Evolutionary conservation across 2,113 vertebrate species (phyloP), one percentile per base, ranked within the genome.

Genomic region (Callorhinus ursinus): DNA sequence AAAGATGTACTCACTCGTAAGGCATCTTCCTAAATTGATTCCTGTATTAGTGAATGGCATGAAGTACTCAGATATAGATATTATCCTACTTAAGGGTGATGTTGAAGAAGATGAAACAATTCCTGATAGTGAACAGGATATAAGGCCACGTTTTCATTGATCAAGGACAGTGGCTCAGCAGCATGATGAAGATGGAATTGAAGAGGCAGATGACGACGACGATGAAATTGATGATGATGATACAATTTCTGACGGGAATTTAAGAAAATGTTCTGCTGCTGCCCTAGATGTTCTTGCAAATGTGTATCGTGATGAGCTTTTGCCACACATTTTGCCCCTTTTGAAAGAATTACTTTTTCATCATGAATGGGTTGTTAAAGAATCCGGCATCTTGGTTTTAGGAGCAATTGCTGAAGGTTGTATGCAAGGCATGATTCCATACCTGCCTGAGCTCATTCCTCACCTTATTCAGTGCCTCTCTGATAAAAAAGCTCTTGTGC

Each of bases 11-110:
- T 99, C 31, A 98, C 99, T 99, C 31, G 98, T 99, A 97, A 99
- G 99, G 85, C 99, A 99, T 98, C 99, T 99, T 96, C 98, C 99
- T 98, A 99, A 99, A 96, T 98, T 99, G 97, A 99, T 99, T 98
- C 99, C 99, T 89, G 99, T 99, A 80, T 99, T 99, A 94, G 99
- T 99, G 98, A 99, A 99, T 97, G 99, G 99, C 97, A 99, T 99
- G 99, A 99, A 99, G 98, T 99, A 99, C 98, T 99, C 99, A 4
- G 99, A 99, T 98, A 99, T 99, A 22, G 99, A 99, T 99, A 99
- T 99, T 95, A 99, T 99, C 98, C 98, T 99, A 79, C 99, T 99
- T 96, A 99, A 99, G 99, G 99, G 99, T 21, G 99, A 99, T 98
- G 99, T 99, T 76, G 99, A 99, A 98, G 99, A 99, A 97, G 99